A percentile compares a stretch with the other conserved stretches of the same genome.
phyloP scores from a whole-genome alignment of 1,140 invertebrate genomes.

The Drosophila kurseongensis region DNA sequence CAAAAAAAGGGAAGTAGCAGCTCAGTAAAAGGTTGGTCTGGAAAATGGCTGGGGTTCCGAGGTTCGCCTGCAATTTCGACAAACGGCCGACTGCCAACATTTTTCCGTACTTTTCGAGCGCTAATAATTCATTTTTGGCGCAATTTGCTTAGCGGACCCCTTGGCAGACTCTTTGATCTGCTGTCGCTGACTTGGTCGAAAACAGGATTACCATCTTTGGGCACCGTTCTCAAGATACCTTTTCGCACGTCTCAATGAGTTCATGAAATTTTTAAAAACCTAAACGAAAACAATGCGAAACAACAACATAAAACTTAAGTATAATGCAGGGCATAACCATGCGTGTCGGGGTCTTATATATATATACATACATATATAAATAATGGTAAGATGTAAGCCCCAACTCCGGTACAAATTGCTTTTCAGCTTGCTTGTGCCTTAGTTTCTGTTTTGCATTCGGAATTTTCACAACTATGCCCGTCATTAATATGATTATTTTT shows the following conservation, averaged over 20 bases:
- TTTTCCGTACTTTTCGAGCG: conserved; percentile 59
- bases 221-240: conserved; percentile 44
- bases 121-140: conserved; percentile 80
- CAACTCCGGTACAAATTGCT: conserved; percentile 65
- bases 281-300: conserved; percentile 62
- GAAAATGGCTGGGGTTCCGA: conserved; percentile 10
- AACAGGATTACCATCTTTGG: conserved; percentile 63
- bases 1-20: conserved; percentile 26
- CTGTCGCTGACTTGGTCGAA: conserved; percentile 32
- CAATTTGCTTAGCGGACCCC: conserved; percentile 67
- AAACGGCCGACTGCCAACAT: conserved; percentile 68
- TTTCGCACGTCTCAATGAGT: conserved; percentile 72
- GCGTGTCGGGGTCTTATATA: conserved; percentile 56
- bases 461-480: conserved; percentile 75
- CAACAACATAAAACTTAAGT: conserved; percentile 70
- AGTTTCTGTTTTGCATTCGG: conserved; percentile 55
- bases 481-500: conserved; percentile 83
- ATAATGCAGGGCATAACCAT: conserved; percentile 74
- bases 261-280: conserved; percentile 76
- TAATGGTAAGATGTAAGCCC: not conserved
- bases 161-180: conserved; percentile 33
- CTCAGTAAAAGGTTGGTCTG: conserved; percentile 36
- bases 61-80: conserved; percentile 60
- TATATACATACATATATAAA: conserved; percentile 1
- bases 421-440: conserved; percentile 56